Evolutionary conservation across 2,797 vertebrate species (phyloP).

Genomic region (Dicrostonyx torquatus): DNA sequence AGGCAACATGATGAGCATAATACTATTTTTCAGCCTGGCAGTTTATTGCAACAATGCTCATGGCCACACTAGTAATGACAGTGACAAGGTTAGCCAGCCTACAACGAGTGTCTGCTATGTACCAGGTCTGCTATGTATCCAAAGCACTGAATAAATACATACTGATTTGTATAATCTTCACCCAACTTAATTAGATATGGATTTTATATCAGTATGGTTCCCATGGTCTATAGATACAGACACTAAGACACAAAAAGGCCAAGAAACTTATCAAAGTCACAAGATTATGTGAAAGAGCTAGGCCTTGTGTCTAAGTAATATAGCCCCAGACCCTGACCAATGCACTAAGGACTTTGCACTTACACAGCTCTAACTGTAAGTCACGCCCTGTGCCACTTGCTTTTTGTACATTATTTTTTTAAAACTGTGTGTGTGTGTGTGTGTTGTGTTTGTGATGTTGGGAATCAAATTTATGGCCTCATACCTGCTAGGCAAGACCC

Average conservation of each 20-base stretch:
- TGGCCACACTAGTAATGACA: background rate
- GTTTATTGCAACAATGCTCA: slow-evolving; percentile 14
- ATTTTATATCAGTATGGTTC: background rate
- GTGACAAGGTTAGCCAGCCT: background rate
- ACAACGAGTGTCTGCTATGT: background rate
- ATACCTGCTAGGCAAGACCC: background rate
- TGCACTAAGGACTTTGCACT: background rate
- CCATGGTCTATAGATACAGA: background rate
- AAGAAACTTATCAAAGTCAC: background rate
- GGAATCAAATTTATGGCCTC: background rate
- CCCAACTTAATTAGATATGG: background rate
- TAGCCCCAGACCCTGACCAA: background rate
- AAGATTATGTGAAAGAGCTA: background rate
- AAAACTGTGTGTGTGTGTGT: too few relatives aligned
- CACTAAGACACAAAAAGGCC: slow-evolving; percentile 8
- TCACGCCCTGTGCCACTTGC: background rate
- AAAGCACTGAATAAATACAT: background rate
- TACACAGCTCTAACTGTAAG: background rate
- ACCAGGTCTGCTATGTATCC: background rate
- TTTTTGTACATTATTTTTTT: slow-evolving; percentile 34
- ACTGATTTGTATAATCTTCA: slow-evolving; percentile 14
- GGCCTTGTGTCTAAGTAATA: background rate
- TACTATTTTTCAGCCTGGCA: background rate
- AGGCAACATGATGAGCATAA: slow-evolving; percentile 32
- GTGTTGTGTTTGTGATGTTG: background rate